Evolutionary conservation across 2,888 invertebrate genomes (phyloP), one percentile per base, ranked within the genome.

Genomic region (Eupelmus urozonus): DNA sequence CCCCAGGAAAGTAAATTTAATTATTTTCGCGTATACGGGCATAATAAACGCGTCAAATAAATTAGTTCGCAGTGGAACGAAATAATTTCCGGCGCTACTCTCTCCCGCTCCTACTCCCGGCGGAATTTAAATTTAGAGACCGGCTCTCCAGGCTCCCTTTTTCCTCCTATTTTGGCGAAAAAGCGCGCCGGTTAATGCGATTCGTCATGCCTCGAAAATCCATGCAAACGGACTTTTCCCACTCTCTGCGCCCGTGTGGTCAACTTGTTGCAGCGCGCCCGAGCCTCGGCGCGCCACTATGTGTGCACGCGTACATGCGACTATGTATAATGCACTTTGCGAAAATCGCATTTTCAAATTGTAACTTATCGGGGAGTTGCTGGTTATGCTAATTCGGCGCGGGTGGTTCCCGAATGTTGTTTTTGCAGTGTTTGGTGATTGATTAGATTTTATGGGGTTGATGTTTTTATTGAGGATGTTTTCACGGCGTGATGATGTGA

Each of bases 151-250:
- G n/a, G n/a, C n/a, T n/a, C n/a, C n/a, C n/a, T n/a, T n/a, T n/a
- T n/a, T n/a, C n/a, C n/a, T n/a, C n/a, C n/a, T n/a, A n/a, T n/a
- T n/a, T n/a, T n/a, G 13, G 18, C 34, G 40, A 23, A 23, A 29
- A 18, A 42, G 45, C 25, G 40, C 27, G 23, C 49, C 16, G 69
- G 29, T 59, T 79, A 76, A 73, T 79, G 72, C 65, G 59, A 73
- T 79, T 73, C 74, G 76, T 66, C 75, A 71, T 63, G 66, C 60
- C 70, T 66, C 60, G 73, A 80, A 80, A 80, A 80, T 80, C 74
- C 80, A 70, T 73, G 79, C 73, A 66, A 66, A 74, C 70, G 63
- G 62, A 42, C 63, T 71, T 62, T 73, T 60, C 59, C 20, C 59
- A 18, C 51, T 59, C 74, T 57, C 65, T 73, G 3, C 34, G 34